Evolutionary conservation across 2,113 vertebrate genomes (phyloP).

Genomic region (Actenoides hombroni): DNA sequence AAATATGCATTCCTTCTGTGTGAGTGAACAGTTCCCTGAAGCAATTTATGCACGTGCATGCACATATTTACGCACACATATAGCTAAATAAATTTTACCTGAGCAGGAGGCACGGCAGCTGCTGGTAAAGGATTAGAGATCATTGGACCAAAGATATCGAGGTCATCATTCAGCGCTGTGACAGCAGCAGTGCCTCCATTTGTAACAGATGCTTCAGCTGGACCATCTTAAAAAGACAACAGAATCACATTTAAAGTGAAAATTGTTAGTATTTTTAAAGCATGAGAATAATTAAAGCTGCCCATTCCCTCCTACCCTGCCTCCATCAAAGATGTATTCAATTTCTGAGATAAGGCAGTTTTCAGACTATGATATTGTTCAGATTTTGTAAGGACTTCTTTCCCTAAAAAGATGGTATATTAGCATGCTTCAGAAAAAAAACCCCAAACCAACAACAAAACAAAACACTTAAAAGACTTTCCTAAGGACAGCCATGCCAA

Average conservation of each 20-base stretch:
- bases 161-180: conserved; percentile 81
- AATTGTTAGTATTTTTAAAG: background rate
- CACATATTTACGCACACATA: background rate
- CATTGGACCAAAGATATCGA: conserved; percentile 98
- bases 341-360: background rate
- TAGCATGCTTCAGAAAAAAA: background rate
- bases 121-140: conserved; percentile 94
- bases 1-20: background rate
- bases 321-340: background rate
- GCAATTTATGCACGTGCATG: rapidly evolving
- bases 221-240: conserved; percentile 78
- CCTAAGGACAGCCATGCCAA: background rate
- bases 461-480: background rate
- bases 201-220: conserved; percentile 76
- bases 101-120: conserved; percentile 66
- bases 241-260: background rate
- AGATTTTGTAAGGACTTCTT: background rate
- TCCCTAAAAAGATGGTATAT: background rate
- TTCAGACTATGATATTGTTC: background rate
- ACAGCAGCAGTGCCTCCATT: conserved; percentile 73
- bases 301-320: background rate
- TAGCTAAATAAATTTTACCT: conserved; percentile 64
- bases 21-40: background rate
- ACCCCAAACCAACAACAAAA: background rate
- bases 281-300: background rate